A percentile compares a stretch with the other conserved stretches of the same genome.
These are phyloP conservation scores for Noctua comes DNA, from an alignment of 2,888 invertebrate species.

Conservation along the genomic window DNA sequence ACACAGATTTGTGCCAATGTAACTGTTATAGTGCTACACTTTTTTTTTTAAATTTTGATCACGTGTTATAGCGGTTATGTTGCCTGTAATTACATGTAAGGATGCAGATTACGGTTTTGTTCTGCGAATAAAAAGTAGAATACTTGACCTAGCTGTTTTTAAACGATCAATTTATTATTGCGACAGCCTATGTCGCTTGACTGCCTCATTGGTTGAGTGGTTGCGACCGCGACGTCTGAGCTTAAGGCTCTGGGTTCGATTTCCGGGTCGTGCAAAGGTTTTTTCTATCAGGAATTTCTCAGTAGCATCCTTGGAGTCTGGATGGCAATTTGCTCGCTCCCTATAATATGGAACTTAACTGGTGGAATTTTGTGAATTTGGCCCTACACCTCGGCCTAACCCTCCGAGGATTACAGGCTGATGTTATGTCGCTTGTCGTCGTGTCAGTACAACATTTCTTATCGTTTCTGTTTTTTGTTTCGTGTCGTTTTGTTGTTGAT, in stretches of 20 bases:
- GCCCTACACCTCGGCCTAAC: background rate
- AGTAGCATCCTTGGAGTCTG: background rate
- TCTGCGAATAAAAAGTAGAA: slow-evolving; percentile 43
- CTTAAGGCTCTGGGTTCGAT: background rate
- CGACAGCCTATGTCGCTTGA: background rate
- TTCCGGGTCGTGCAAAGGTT: background rate
- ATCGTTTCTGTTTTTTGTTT: too few species aligned
- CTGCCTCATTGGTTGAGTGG: background rate
- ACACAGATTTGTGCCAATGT: slow-evolving; percentile 58
- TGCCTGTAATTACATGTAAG: slow-evolving; percentile 51
- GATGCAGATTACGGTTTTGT: slow-evolving; percentile 46
- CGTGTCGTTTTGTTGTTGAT: background rate
- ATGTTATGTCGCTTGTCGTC: background rate
- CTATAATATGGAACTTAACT: too few species aligned
- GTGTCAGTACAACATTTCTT: slow-evolving; percentile 12
- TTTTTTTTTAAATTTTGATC: slow-evolving; percentile 56
- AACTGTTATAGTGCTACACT: slow-evolving; percentile 43
- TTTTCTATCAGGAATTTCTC: background rate
- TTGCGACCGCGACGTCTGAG: background rate
- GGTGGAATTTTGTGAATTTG: too few species aligned
- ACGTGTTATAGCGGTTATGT: slow-evolving; percentile 37
- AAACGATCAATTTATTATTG: slow-evolving; percentile 26
- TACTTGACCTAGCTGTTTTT: slow-evolving; percentile 29
- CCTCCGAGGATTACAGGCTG: background rate
- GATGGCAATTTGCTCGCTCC: background rate